Evolutionary conservation across 2,797 vertebrate species (phyloP), one percentile per base, ranked within the genome.

Genomic region (Stomatorhinus walkeri): DNA sequence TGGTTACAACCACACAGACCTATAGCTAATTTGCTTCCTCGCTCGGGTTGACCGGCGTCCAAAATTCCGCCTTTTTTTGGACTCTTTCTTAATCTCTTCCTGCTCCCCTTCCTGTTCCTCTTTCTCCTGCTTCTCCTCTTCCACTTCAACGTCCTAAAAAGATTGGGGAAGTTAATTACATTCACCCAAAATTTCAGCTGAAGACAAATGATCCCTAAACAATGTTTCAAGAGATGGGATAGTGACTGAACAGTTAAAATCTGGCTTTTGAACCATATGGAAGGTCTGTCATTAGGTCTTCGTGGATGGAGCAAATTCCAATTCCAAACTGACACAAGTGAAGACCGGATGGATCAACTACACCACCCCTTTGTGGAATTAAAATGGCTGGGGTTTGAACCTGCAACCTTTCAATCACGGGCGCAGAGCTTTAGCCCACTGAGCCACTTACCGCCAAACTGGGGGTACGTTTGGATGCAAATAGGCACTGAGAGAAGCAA

Each of bases 31-130:
- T 92, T 94, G 97, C 90, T 99, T 99, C 88, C 97, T 96, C 1
- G 96, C 94, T 93, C 98, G 95, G 1, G 98, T 99, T 4, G 98
- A 99, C 87, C 98, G 95, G 89, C 98, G 96, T 90, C 98, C 98
- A 90, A 97, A 97, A 88, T 95, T 96, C 91, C 96, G 98, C 1
- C 92, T 95, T 88, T 96, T 96, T 93, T 98, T 99, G 0, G 94
- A 88, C 89, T 98, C 97, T 89, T 98, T 98, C 94, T 98, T 97
- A 93, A 96, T 96, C 91, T 96, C 95, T 81, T 96, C 88, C 2
- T 90, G 79, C 86, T 94, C 93, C 91, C 96, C 95, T 84, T 96
- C 36, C 4, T 91, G 85, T 86, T 95, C 94, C 90, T 95, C 94
- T 84, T 94, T 54, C 89, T 72, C 48, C 40, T 61, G 49, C 61